Percentiles rank a stretch among this genome's conserved stretches.
Evolutionary conservation across 2,797 vertebrate genomes (phyloP).

Genomic region (Uromys caudimaculatus): DNA sequence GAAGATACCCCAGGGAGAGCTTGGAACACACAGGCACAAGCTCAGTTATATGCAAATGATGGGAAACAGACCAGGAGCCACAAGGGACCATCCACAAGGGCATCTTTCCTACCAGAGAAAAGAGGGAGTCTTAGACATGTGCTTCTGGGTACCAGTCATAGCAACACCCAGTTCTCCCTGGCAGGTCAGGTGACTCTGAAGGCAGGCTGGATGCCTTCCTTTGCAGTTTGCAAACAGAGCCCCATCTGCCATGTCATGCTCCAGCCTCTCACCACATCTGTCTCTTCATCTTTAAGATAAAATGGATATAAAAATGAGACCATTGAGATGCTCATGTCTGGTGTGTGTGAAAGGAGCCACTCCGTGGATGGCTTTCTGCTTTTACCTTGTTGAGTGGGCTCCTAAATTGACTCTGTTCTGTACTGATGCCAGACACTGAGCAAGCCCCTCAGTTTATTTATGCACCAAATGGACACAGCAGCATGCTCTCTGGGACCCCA

Average conservation of each 20-base stretch:
- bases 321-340: not conserved
- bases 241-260: not conserved
- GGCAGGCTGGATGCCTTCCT: not conserved
- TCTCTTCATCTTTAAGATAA: not conserved
- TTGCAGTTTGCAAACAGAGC: not conserved
- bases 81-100: fast-evolving
- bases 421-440: not conserved
- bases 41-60: fast-evolving
- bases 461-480: no score
- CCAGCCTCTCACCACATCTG: not conserved
- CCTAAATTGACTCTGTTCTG: not conserved
- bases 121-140: not conserved
- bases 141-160: fast-evolving
- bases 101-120: not conserved
- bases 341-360: fast-evolving
- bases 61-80: not conserved
- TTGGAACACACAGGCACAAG: not conserved
- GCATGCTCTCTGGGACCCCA: not conserved
- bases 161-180: fast-evolving
- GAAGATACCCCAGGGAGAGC: not conserved
- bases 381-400: not conserved
- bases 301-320: not conserved
- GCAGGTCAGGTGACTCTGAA: not conserved
- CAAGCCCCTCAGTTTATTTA: not conserved
- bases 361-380: not conserved